Evolutionary conservation across 2,113 vertebrate genomes (phyloP).

Genomic region (Megaleporinus macrocephalus): DNA sequence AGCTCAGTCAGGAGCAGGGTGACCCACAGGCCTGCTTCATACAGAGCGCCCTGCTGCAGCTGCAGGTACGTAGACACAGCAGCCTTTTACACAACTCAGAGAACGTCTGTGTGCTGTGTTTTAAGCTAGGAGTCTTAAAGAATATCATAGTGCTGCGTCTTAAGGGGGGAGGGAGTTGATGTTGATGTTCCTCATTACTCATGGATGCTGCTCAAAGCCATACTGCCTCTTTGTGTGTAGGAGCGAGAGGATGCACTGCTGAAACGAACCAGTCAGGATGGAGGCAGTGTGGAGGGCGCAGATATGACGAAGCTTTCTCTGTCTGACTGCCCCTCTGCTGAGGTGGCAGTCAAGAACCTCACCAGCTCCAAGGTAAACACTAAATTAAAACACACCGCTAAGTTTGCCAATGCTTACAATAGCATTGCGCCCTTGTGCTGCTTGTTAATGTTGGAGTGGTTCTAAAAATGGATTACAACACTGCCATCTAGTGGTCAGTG

Average conservation of each 20-base stretch:
- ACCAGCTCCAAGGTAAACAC: conserved; percentile 67
- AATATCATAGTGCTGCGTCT: too few relatives aligned
- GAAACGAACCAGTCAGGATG: conserved; percentile 62
- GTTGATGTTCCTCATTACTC: too few relatives aligned
- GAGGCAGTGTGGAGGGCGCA: conserved; percentile 48
- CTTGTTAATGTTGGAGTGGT: too few relatives aligned
- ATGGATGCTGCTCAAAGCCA: background rate
- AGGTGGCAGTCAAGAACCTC: conserved; percentile 68
- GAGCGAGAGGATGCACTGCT: conserved; percentile 81
- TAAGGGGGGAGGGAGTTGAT: too few relatives aligned
- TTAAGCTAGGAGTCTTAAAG: too few relatives aligned
- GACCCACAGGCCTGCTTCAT: conserved; percentile 89
- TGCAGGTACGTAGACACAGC: conserved; percentile 90
- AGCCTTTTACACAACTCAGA: too few relatives aligned
- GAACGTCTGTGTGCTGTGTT: too few relatives aligned
- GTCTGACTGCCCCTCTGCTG: conserved; percentile 67
- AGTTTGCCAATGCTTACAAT: too few relatives aligned
- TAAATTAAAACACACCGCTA: too few relatives aligned
- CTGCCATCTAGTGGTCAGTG: too few relatives aligned
- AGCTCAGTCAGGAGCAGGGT: conserved; percentile 86
- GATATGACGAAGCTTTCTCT: conserved; percentile 82
- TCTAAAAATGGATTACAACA: too few relatives aligned
- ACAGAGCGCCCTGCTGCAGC: conserved; percentile 90
- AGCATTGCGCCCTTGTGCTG: too few relatives aligned
- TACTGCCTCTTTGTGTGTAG: conserved; percentile 67